Conservation (phyloP, 1,140 invertebrate species). For the Brachionus angularis region DNA sequence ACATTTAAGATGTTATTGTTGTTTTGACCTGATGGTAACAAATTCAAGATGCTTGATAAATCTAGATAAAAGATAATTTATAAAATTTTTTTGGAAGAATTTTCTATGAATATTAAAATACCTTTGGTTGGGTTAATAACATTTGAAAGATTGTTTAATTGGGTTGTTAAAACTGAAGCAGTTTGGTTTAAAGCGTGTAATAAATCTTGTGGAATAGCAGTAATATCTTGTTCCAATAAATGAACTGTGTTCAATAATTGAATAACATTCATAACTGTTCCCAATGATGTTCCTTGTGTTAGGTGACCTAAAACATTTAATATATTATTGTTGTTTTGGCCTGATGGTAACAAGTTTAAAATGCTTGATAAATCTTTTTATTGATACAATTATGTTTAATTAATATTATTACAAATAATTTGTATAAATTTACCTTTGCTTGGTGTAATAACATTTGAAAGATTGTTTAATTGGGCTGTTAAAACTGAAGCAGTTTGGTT, state of each 20-base stretch:
- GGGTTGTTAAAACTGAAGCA: not conserved
- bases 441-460: too few relatives aligned
- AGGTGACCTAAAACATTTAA: constrained; percentile 4
- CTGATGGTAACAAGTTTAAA: constrained; percentile 21
- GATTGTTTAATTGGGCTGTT: too few relatives aligned
- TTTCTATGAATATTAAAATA: too few relatives aligned
- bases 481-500: not conserved
- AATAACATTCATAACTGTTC: constrained; percentile 1
- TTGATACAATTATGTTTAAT: too few relatives aligned
- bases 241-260: constrained; percentile 24
- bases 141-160: constrained; percentile 9
- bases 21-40: not conserved
- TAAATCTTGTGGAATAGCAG: constrained; percentile 23
- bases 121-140: not conserved
- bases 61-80: too few relatives aligned
- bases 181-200: constrained; percentile 21
- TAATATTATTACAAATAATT: too few relatives aligned
- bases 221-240: constrained; percentile 4
- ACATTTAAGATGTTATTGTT: not conserved
- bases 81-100: too few relatives aligned
- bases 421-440: too few relatives aligned
- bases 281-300: constrained; percentile 13
- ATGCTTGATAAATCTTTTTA: constrained; percentile 14
- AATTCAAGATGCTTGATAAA: not conserved
- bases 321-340: not conserved